Conservation (phyloP, 2,888 invertebrate species). For the Chrysolina oricalcia region DNA sequence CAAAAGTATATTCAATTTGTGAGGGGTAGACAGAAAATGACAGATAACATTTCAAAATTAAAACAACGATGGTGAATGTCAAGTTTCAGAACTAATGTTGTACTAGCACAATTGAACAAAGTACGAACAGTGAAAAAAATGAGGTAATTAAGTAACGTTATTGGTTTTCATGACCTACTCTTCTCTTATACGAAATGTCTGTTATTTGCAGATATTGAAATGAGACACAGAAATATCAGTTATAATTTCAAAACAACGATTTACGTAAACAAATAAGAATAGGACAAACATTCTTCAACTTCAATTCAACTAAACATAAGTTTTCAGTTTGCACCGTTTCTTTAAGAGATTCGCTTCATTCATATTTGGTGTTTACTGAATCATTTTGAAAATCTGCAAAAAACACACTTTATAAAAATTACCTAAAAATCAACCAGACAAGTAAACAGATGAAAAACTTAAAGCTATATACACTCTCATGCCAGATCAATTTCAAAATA, state of each 20-base stretch:
- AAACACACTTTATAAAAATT: background rate
- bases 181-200: background rate
- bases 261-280: too few relatives aligned
- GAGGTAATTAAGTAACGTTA: background rate
- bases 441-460: slow-evolving; percentile 18
- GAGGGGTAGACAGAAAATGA: too few relatives aligned
- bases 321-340: background rate
- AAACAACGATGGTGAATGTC: too few relatives aligned
- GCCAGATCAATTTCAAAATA: background rate
- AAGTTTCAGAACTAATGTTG: too few relatives aligned
- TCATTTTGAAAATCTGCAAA: slow-evolving; percentile 13
- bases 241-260: background rate
- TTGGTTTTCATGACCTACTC: slow-evolving; percentile 5
- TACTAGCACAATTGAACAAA: background rate
- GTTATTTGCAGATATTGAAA: slow-evolving; percentile 19
- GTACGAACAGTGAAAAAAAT: background rate
- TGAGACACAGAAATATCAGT: background rate
- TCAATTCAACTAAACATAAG: too few relatives aligned
- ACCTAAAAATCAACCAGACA: slow-evolving; percentile 13
- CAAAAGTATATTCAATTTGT: too few relatives aligned
- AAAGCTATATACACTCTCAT: background rate
- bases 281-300: too few relatives aligned
- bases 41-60: too few relatives aligned
- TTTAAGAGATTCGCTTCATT: background rate
- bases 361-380: background rate